phyloP scores from a whole-genome alignment of 2,113 vertebrate species.

The Mesoclemmys tuberculata region DNA sequence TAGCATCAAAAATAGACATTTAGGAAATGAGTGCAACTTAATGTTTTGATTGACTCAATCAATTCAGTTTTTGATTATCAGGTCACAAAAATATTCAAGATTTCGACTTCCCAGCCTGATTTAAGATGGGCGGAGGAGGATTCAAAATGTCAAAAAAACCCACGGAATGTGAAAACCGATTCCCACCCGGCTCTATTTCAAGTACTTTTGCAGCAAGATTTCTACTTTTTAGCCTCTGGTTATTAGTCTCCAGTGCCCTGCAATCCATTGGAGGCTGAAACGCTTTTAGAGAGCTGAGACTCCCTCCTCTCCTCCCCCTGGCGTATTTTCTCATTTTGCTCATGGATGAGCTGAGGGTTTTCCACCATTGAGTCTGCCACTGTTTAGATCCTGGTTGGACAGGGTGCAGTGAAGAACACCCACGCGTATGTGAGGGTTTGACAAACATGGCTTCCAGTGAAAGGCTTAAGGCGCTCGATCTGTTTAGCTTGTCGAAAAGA shows the following conservation, averaged over 20 bases:
- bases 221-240: not conserved
- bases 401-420: not conserved
- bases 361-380: not conserved
- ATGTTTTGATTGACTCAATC: not conserved
- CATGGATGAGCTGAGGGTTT: not conserved
- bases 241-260: rapidly evolving
- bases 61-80: not conserved
- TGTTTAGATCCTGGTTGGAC: not conserved
- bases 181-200: not conserved
- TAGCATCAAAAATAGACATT: not conserved
- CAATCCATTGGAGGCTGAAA: not conserved
- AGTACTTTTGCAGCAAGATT: not conserved
- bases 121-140: too few relatives aligned
- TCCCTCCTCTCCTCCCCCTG: not conserved
- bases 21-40: not conserved
- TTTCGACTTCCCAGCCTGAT: too few relatives aligned
- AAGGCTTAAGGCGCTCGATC: not conserved
- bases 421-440: not conserved
- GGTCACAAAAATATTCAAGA: too few relatives aligned
- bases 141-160: too few relatives aligned
- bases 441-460: not conserved
- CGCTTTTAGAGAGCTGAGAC: not conserved
- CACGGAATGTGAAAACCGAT: too few relatives aligned
- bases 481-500: not conserved
- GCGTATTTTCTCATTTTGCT: not conserved